Evolutionary conservation across 2,888 invertebrate genomes (phyloP), one percentile per base, ranked within the genome.

Genomic region (Chesias legatella): DNA sequence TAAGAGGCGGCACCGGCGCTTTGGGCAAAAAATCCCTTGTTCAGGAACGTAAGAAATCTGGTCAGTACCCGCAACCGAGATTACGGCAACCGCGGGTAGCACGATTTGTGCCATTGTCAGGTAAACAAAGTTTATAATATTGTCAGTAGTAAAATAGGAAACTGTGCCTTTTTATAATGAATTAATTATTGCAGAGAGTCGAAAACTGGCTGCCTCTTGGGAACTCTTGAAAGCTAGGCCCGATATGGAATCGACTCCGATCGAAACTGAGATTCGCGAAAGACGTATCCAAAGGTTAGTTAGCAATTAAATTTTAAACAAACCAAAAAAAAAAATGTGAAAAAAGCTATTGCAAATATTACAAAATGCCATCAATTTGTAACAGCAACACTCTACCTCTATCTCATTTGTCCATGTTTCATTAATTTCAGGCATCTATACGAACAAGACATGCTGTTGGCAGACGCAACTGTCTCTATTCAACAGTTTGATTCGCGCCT

Each of bases 401-500:
- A n/a, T n/a, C n/a, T n/a, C n/a, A n/a, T n/a, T n/a, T n/a, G n/a
- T n/a, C n/a, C 6, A 27, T 33, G 7, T n/a, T 9, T 7, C 5
- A 21, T 26, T 17, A n/a, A 11, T 3, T 27, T 39, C 53, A 89
- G 90, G 35, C 90, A 91, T 60, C 63, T 91, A 1, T 90, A 91
- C 40, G 91, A 93, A 56, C 95, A 95, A 81, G 90, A 92, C 25
- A 79, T 88, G 50, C 84, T 94, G 11, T 67, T 94, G 6, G 71
- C 67, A 0, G 84, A 90, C 33, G 90, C 95, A 20, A 68, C 91
- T 0, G 73, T 82, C 3, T 78, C 89, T 26, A 90, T 95, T 10
- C 75, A 89, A 10, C 72, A 90, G 11, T 95, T 95, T 58, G 95
- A 97, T 72, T 74, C 89, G 0, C 79, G 90, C 10, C 63, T 95